Conservation (phyloP, 2,113 vertebrate species). For the Pipa parva region DNA sequence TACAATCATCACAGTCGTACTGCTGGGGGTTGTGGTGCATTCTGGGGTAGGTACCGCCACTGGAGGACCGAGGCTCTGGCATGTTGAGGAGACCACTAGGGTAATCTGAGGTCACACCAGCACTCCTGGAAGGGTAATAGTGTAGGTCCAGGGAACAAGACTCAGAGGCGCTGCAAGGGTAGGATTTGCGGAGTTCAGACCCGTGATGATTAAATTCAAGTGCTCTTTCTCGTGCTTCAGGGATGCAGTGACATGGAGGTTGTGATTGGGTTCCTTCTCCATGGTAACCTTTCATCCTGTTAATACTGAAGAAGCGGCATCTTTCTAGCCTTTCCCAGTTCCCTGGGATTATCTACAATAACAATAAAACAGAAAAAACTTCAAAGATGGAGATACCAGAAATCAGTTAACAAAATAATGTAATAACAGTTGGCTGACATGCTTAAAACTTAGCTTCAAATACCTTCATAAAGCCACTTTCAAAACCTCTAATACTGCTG, state of each 20-base stretch:
- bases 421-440: background rate
- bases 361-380: slow-evolving; percentile 20
- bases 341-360: slow-evolving; percentile 53
- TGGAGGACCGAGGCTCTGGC: slow-evolving; percentile 76
- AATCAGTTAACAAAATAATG: background rate
- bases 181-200: slow-evolving; percentile 57
- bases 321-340: slow-evolving; percentile 69
- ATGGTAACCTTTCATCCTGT: slow-evolving; percentile 92
- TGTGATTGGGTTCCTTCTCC: slow-evolving; percentile 90
- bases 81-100: slow-evolving; percentile 66
- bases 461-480: no score
- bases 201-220: slow-evolving; percentile 68
- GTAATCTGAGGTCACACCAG: slow-evolving; percentile 56
- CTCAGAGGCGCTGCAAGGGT: slow-evolving; percentile 71
- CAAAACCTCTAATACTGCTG: background rate
- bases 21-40: slow-evolving; percentile 83
- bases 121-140: slow-evolving; percentile 71
- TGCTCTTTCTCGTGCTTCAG: slow-evolving; percentile 74
- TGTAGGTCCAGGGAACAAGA: slow-evolving; percentile 76
- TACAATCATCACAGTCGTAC: slow-evolving; percentile 94
- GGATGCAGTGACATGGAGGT: slow-evolving; percentile 81
- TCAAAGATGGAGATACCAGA: background rate
- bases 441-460: background rate
- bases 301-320: slow-evolving; percentile 59
- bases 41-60: slow-evolving; percentile 92